Conservation (phyloP, 2,797 vertebrate genomes). For the Hylomyscus alleni region DNA sequence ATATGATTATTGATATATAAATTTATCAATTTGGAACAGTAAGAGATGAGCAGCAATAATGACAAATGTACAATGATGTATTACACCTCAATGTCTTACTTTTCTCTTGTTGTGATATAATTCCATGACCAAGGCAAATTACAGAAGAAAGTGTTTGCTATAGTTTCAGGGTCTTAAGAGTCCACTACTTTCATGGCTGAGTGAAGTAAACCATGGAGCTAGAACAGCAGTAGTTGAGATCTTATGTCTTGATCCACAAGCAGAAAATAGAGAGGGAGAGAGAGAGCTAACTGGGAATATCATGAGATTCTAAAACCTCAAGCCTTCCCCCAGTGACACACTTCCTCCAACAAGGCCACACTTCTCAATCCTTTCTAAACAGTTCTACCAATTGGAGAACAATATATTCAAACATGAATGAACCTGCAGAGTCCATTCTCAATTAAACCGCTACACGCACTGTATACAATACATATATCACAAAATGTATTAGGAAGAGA, state of each 20-base stretch:
- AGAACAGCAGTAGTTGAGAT: not conserved
- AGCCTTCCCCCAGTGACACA: not conserved
- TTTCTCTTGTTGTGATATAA: not conserved
- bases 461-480: too few relatives aligned
- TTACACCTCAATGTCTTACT: not conserved
- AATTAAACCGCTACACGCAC: not conserved
- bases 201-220: not conserved
- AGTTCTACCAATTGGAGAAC: not conserved
- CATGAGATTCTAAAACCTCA: not conserved
- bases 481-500: not conserved
- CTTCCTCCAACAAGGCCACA: not conserved
- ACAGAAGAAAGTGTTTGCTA: too few relatives aligned
- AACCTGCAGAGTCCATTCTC: not conserved
- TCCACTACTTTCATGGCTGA: too few relatives aligned
- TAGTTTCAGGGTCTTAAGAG: not conserved
- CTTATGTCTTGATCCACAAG: not conserved
- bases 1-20: too few relatives aligned
- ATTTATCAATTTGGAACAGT: not conserved
- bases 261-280: not conserved
- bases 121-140: too few relatives aligned
- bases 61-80: not conserved
- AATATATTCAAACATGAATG: not conserved
- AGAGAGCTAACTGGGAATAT: not conserved
- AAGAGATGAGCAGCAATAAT: not conserved
- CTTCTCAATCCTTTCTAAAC: not conserved